Conservation (phyloP, 2,113 vertebrate genomes). For the Halichoerus grypus region DNA sequence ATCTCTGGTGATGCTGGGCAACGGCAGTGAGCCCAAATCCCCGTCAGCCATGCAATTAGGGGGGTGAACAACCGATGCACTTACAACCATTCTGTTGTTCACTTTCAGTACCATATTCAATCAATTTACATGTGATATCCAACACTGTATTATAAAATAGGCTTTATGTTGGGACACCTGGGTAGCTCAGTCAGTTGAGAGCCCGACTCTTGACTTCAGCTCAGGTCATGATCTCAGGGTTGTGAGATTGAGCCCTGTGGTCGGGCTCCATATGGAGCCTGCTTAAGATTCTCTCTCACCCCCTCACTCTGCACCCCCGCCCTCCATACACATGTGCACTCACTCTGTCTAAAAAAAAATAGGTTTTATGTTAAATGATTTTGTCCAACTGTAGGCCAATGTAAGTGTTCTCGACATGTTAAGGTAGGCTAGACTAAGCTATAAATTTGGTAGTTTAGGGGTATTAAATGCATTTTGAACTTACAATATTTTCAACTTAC, state of each 20-base stretch:
- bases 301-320: neutral
- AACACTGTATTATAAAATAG: neutral
- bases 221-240: neutral
- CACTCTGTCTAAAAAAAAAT: neutral
- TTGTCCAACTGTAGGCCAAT: neutral
- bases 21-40: neutral
- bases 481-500: neutral
- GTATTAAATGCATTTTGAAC: neutral
- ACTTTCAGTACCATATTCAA: neutral
- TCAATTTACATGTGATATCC: neutral
- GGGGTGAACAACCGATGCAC: neutral
- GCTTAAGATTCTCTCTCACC: neutral
- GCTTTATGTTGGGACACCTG: neutral
- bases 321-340: neutral
- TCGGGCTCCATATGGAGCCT: neutral
- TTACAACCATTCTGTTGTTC: neutral
- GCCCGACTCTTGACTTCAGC: neutral
- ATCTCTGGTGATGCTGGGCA: neutral
- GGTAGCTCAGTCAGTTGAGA: neutral
- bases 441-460: neutral
- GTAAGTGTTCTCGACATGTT: neutral
- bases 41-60: neutral
- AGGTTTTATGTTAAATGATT: neutral
- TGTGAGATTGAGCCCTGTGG: neutral
- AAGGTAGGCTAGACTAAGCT: neutral